Evolutionary conservation across 2,797 vertebrate species (phyloP), one percentile per base, ranked within the genome.

Genomic region (Steatocranus sp.): DNA sequence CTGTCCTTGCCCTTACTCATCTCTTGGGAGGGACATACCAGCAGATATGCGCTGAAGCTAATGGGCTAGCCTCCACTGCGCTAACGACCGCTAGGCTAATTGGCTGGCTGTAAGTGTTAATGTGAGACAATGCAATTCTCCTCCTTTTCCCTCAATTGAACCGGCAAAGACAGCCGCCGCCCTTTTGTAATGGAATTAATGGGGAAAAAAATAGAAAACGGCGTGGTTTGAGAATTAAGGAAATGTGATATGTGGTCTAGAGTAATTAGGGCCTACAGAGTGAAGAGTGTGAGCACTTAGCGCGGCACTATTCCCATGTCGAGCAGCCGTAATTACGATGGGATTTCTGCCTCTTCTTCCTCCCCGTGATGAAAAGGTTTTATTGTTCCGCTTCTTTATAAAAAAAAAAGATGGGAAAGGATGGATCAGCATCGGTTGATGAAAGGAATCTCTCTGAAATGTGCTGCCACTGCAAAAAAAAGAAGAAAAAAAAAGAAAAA

Each of bases 261-360:
- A 83, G 91, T 93, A 94, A 94, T 94, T 93, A 93, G 92, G 75
- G 75, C 78, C 86, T 85, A 87, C 89, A 84, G 79, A 88, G 84
- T 87, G 89, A 94, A 75, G 83, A 78, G 78, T 85, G 82, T 80
- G 78, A 91, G 63, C 48, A 46, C 88, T 94, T 84, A 85, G 83
- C 41, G 43, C 5, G 7, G 83, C 66, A 87, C 68, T 54, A 90
- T 88, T 93, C 92, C 89, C 90, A 54, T 50, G 78, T 80, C 83
- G 75, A 84, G 77, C 79, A 49, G 79, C 38, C 43, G 6, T 93
- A 90, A 94, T 94, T 92, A 92, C 84, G 78, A 91, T 89, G 81
- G 83, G 84, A 86, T 92, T 92, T 90, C 81, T 90, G 77, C 85
- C 75, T 90, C 82, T 41, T 87, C 30, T 76, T 83, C 56, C 79